Evolutionary conservation across 2,888 invertebrate species (phyloP).

Genomic region (Cataglyphis albicans): DNA sequence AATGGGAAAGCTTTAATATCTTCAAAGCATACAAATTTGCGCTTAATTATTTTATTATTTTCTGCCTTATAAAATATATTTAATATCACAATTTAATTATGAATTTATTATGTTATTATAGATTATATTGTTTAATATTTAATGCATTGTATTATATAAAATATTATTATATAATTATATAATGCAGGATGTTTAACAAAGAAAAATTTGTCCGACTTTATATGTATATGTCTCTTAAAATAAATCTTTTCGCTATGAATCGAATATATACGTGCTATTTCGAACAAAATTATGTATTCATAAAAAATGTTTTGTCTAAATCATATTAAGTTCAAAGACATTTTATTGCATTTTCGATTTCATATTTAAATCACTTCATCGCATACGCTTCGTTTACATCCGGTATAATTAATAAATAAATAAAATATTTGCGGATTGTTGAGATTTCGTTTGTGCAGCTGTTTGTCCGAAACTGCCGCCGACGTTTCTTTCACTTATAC

Average conservation of each 20-base stretch:
- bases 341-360: background rate
- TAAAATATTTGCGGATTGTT: background rate
- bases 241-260: background rate
- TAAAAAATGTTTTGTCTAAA: background rate
- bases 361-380: background rate
- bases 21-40: background rate
- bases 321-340: background rate
- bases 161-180: background rate
- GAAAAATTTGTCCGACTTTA: background rate
- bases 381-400: background rate
- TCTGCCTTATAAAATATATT: constrained; percentile 18
- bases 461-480: background rate
- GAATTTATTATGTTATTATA: no score
- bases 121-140: no score
- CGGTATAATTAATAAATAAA: background rate
- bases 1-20: constrained; percentile 9
- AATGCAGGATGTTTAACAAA: background rate
- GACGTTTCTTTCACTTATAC: background rate
- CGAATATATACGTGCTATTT: background rate
- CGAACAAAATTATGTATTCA: constrained; percentile 2
- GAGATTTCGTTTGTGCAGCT: constrained; percentile 3
- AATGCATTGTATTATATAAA: no score
- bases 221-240: background rate
- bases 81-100: background rate
- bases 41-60: background rate